These are phyloP conservation scores for Aquatica leii DNA, from an alignment of 2,888 invertebrate genomes.

Conservation along the genomic window DNA sequence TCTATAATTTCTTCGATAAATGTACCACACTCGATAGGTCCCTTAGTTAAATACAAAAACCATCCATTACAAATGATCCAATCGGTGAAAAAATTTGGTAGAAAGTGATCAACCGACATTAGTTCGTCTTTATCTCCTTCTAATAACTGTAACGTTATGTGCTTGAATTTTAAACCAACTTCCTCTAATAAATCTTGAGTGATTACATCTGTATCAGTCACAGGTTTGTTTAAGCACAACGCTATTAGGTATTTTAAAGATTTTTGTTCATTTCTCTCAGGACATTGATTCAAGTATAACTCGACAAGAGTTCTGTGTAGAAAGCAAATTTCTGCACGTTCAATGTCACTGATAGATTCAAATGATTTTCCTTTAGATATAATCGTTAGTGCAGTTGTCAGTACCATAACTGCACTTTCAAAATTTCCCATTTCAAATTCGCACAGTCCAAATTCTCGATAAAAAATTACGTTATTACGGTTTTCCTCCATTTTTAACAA, in stretches of 20 bases:
- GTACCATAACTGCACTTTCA: conserved; percentile 62
- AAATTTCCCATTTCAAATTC: conserved; percentile 65
- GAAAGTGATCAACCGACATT: conserved; percentile 57
- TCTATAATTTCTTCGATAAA: conserved; percentile 54
- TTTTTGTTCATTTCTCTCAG: conserved; percentile 39
- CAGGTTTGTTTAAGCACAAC: conserved; percentile 47
- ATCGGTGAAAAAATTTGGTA: conserved; percentile 64
- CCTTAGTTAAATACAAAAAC: conserved; percentile 61
- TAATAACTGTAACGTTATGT: conserved; percentile 51
- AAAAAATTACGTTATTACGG: conserved; percentile 66
- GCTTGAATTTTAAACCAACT: conserved; percentile 53
- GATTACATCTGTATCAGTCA: conserved; percentile 34
- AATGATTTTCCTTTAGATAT: conserved; percentile 47
- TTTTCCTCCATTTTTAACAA: conserved; percentile 65
- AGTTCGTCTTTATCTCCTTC: conserved; percentile 40
- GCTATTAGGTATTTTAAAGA: conserved; percentile 50
- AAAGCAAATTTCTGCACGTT: conserved; percentile 56
- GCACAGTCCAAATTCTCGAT: conserved; percentile 70
- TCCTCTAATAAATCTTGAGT: conserved; percentile 49
- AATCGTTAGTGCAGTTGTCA: conserved; percentile 61
- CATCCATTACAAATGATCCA: conserved; percentile 65
- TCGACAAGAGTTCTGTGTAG: conserved; percentile 59
- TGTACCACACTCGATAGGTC: conserved; percentile 53
- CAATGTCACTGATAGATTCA: conserved; percentile 42
- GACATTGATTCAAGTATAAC: conserved; percentile 36